Conservation (phyloP, 2,797 vertebrate species). For the Falco concolor region DNA sequence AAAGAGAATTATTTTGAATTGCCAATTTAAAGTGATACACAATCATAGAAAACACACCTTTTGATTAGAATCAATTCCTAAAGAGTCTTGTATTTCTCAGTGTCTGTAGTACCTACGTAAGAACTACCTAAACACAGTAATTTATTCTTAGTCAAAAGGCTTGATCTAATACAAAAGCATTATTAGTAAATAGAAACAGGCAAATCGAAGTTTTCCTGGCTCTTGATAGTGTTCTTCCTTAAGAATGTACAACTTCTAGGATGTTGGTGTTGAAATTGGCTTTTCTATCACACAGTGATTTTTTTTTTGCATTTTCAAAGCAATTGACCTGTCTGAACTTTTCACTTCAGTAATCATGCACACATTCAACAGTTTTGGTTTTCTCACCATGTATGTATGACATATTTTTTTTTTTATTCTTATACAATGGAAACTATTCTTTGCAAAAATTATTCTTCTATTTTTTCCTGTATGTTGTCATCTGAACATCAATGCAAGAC, state of each 20-base stretch:
- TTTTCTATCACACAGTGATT: neutral
- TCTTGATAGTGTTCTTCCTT: neutral
- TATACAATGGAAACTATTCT: neutral
- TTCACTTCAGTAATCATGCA: neutral
- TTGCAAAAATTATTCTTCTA: neutral
- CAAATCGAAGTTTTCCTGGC: neutral
- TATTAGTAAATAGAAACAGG: neutral
- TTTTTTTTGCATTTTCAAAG: neutral
- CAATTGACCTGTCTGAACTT: neutral
- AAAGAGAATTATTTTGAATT: neutral
- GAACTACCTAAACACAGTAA: neutral
- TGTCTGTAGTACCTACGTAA: neutral
- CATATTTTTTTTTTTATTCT: neutral
- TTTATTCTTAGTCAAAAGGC: neutral
- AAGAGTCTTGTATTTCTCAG: neutral
- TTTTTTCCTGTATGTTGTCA: neutral
- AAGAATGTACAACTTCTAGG: neutral
- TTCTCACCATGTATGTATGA: neutral
- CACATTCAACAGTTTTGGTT: neutral
- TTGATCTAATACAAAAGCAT: neutral
- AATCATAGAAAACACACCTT: neutral
- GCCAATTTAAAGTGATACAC: neutral
- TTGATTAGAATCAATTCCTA: neutral
- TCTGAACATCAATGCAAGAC: neutral
- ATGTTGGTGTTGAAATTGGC: neutral